Evolutionary conservation across 2,797 vertebrate species (phyloP).

Genomic region (Acrocephalus scirpaceus): DNA sequence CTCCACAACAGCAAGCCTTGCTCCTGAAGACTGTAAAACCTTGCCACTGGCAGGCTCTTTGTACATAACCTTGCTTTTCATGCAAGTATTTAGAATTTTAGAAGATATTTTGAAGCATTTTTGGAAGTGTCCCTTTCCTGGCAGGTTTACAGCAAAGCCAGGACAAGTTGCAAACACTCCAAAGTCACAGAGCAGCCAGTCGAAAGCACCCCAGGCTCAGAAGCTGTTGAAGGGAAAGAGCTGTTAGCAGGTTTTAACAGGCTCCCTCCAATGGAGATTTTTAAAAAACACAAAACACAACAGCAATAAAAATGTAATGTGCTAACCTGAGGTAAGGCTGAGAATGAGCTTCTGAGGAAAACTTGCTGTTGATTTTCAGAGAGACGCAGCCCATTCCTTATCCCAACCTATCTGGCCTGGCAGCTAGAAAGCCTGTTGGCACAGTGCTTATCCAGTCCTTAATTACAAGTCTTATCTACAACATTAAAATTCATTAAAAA

Average conservation of each 20-base stretch:
- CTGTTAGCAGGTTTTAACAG: slow-evolving; percentile 23
- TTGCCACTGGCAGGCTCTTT: background rate
- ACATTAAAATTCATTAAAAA: background rate
- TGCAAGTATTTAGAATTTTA: background rate
- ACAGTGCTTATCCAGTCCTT: background rate
- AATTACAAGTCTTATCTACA: background rate
- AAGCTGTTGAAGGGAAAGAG: background rate
- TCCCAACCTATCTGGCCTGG: background rate
- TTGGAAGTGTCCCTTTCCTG: background rate
- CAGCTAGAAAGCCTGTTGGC: background rate
- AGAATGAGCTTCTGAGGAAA: background rate
- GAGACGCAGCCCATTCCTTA: background rate
- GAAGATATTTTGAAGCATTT: background rate
- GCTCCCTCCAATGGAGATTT: background rate
- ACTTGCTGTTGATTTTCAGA: background rate
- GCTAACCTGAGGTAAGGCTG: background rate
- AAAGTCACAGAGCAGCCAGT: background rate
- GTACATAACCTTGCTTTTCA: background rate
- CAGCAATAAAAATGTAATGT: background rate
- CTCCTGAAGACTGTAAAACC: background rate
- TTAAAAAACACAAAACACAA: background rate
- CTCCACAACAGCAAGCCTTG: background rate
- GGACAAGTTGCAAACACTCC: background rate
- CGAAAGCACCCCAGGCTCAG: background rate
- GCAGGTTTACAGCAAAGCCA: background rate